Evolutionary conservation across 2,888 invertebrate genomes (phyloP), one percentile per base, ranked within the genome.

Genomic region (Resseliella maxima): DNA sequence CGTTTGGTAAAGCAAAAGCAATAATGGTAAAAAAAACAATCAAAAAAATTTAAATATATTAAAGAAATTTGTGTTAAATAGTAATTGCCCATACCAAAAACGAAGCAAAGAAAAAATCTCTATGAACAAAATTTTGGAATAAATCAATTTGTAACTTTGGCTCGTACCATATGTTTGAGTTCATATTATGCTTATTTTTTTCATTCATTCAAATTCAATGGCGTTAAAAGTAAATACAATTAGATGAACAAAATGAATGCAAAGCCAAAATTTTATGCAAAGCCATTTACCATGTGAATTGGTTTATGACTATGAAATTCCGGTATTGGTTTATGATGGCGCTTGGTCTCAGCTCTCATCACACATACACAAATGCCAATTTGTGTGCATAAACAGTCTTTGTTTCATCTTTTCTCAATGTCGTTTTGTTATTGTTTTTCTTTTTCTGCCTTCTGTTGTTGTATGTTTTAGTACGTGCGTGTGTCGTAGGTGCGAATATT

Each of bases 191-290:
- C n/a, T n/a, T n/a, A n/a, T n/a, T n/a, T n/a, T n/a, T n/a, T n/a
- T n/a, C n/a, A n/a, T n/a, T n/a, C n/a, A n/a, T n/a, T n/a, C n/a
- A n/a, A n/a, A n/a, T n/a, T n/a, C n/a, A 38, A 83, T 83, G 83
- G 83, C 83, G 83, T 83, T 83, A 83, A 81, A 18, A 27, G 8
- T 0, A 83, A 83, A 83, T 83, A 83, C 83, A 83, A 83, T 83
- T 83, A 83, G 41, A 83, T 2, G n/a, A 83, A 83, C 36, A 83
- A 83, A n/a, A n/a, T n/a, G 38, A n/a, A 21, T n/a, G 8, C n/a
- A n/a, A 83, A 83, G 8, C 2, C 0, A 21, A 27, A 12, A 83
- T 83, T 3, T 38, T 38, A 83, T 83, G 83, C 41, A 83, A 83
- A 83, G 24, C n/a, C 83, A 21, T 83, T 83, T 36, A 38, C 24